Conservation (phyloP, 2,797 vertebrate genomes). For the Crenuchus spilurus region DNA sequence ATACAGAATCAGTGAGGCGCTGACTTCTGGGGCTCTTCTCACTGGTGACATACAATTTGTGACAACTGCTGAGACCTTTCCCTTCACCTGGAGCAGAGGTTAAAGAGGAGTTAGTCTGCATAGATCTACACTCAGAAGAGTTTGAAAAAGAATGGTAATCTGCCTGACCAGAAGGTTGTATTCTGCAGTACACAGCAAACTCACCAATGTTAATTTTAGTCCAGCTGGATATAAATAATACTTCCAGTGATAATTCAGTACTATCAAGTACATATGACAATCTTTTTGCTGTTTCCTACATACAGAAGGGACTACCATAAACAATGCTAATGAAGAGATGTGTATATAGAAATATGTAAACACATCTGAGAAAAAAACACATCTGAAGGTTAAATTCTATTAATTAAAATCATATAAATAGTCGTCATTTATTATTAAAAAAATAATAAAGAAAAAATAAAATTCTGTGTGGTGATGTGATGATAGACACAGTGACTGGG, state of each 20-base stretch:
- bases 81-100: conserved; percentile 20
- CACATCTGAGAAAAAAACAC: no score
- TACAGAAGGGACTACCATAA: no score
- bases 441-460: no score
- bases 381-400: no score
- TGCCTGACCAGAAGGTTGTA: background rate
- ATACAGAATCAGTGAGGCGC: conserved; percentile 44
- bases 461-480: no score
- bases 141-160: conserved; percentile 1
- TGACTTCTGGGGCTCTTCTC: conserved; percentile 32
- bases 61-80: conserved; percentile 47
- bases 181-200: background rate
- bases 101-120: conserved; percentile 6
- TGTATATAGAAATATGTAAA: no score
- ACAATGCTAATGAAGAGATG: no score
- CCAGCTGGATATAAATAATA: background rate
- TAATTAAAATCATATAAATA: no score
- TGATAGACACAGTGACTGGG: no score
- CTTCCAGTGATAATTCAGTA: background rate
- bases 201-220: background rate
- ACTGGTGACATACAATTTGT: conserved; percentile 52
- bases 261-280: no score
- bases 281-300: no score
- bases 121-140: background rate
- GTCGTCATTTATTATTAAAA: no score